Percentiles rank a stretch among this genome's conserved stretches.
phyloP scores from a whole-genome alignment of 2,888 invertebrate species.

The Plutella xylostella region DNA sequence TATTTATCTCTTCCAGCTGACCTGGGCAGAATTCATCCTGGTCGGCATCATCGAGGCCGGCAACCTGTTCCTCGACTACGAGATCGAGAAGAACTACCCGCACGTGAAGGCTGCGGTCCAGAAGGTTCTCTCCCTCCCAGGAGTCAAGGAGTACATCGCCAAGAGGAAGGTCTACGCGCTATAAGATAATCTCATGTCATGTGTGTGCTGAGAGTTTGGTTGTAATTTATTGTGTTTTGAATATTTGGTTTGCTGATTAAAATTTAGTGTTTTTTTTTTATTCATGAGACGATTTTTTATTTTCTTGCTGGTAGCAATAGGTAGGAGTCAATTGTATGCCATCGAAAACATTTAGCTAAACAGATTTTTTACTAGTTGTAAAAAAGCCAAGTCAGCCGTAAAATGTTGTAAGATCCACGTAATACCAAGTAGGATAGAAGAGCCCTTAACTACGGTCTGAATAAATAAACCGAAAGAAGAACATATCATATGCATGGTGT shows the following conservation, averaged over 20 bases:
- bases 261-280: neutral
- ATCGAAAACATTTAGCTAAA: too few relatives aligned
- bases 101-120: conserved; percentile 27
- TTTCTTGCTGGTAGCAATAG: neutral
- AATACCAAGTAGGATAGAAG: too few relatives aligned
- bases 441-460: too few relatives aligned
- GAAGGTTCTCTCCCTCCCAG: conserved; percentile 33
- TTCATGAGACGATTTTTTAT: neutral
- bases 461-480: too few relatives aligned
- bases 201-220: neutral
- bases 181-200: conserved; percentile 10
- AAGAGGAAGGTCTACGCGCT: conserved; percentile 28
- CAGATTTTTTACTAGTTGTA: too few relatives aligned
- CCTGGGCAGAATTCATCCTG: conserved; percentile 52
- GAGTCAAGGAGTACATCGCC: conserved; percentile 46
- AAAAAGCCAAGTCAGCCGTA: too few relatives aligned
- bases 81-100: conserved; percentile 42
- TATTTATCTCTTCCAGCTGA: conserved; percentile 29
- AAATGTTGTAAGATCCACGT: too few relatives aligned
- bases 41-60: conserved; percentile 41
- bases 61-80: conserved; percentile 29
- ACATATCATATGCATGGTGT: too few relatives aligned
- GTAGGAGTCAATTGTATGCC: too few relatives aligned
- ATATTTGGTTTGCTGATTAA: too few relatives aligned
- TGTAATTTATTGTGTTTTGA: neutral